phyloP scores from a whole-genome alignment of 2,113 vertebrate species.

The Sisor rabdophorus region DNA sequence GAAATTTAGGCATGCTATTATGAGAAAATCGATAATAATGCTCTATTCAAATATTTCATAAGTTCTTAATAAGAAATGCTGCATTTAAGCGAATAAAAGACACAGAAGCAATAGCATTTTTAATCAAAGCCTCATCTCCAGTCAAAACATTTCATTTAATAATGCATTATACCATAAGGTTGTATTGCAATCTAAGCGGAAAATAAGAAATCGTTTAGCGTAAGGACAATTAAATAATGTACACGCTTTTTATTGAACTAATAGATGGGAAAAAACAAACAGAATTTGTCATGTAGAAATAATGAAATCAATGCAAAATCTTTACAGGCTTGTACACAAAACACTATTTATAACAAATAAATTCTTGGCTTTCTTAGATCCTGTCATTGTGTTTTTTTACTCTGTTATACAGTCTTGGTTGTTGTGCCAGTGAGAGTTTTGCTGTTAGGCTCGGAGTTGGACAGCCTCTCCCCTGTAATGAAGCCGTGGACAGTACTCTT shows the following conservation, averaged over 20 bases:
- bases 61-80: slow-evolving; percentile 86
- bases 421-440: slow-evolving; percentile 50
- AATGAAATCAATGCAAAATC: slow-evolving; percentile 75
- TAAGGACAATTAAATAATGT: slow-evolving; percentile 80
- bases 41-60: slow-evolving; percentile 78
- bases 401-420: slow-evolving; percentile 47
- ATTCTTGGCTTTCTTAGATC: slow-evolving; percentile 54
- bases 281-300: slow-evolving; percentile 62
- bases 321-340: slow-evolving; percentile 72
- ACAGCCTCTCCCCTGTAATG: slow-evolving; percentile 36
- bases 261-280: slow-evolving; percentile 67
- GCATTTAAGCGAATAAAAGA: slow-evolving; percentile 86
- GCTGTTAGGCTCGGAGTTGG: slow-evolving; percentile 18
- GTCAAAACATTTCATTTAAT: slow-evolving; percentile 83
- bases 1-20: slow-evolving; percentile 70
- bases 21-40: slow-evolving; percentile 80
- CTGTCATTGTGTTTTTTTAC: slow-evolving; percentile 58
- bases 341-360: slow-evolving; percentile 66
- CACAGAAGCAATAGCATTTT: slow-evolving; percentile 81
- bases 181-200: slow-evolving; percentile 74
- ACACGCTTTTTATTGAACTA: slow-evolving; percentile 54
- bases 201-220: slow-evolving; percentile 77
- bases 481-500: slow-evolving; percentile 30
- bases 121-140: slow-evolving; percentile 79
- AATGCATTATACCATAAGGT: slow-evolving; percentile 81